A percentile compares a stretch with the other conserved stretches of the same genome.
Evolutionary conservation across 2,113 vertebrate species (phyloP).

Genomic region (Phyllostomus hastatus): DNA sequence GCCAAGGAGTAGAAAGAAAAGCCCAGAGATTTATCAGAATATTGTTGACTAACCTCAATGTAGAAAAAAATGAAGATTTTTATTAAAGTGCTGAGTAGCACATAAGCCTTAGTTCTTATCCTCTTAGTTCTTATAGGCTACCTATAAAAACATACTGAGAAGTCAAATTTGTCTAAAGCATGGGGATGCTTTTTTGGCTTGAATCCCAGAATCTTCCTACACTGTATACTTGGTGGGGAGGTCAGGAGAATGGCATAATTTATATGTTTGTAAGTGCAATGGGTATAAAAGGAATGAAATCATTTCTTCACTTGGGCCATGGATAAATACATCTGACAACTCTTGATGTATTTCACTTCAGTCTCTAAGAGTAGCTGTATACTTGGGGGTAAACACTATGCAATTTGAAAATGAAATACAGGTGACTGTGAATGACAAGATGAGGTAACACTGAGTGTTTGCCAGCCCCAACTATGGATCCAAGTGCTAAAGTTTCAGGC

Average conservation of each 20-base stretch:
- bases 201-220: constrained; percentile 12
- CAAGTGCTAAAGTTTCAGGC: constrained; percentile 57
- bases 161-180: background rate
- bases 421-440: background rate
- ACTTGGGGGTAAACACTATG: constrained; percentile 13
- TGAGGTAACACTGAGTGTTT: constrained; percentile 32
- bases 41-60: background rate
- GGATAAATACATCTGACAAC: background rate
- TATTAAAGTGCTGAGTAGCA: background rate
- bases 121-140: background rate
- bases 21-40: background rate
- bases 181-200: background rate
- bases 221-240: background rate
- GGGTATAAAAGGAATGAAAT: background rate
- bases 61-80: background rate
- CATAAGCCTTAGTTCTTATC: background rate
- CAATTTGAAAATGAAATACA: background rate
- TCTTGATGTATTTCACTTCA: background rate
- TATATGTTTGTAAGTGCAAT: background rate
- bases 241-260: background rate
- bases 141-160: background rate
- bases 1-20: background rate
- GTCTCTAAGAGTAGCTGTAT: constrained; percentile 13
- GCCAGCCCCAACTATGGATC: background rate
- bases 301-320: background rate